Evolutionary conservation across 2,113 vertebrate species (phyloP), one percentile per base, ranked within the genome.

Genomic region (Prunella himalayana): DNA sequence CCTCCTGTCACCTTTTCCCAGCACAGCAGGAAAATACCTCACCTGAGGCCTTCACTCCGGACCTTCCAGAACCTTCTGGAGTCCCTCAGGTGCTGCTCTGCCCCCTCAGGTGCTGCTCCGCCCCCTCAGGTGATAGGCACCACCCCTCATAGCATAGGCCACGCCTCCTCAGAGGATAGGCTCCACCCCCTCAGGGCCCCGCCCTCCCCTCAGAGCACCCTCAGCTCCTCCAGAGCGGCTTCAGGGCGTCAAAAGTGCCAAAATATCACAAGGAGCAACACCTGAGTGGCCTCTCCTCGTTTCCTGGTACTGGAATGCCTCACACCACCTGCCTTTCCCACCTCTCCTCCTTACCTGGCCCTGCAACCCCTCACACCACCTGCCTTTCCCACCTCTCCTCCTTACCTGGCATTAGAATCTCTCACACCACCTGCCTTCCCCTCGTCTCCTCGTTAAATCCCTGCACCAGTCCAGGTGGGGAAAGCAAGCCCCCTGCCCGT

Each of bases 31-130:
- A 7, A 27, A 8, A 5, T 0, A 5, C 9, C 20, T n/a, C 7
- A 31, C 50, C 53, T 0, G 9, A 50, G 41, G 16, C 5, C 1
- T 13, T 3, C 6, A 0, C 42, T 7, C 37, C 37, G 0, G 0
- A 13, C 13, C 49, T 63, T 49, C 72, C 27, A 4, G 87, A 71
- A 68, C 60, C 31, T 85, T 71, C 78, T 0, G 2, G 37, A 6
- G 5, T 7, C 8, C 8, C 49, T 1, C 47, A 21, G 6, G 20
- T 2, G 8, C 19, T 1, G 25, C 57, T 23, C 30, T 3, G 1
- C 11, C 30, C 42, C 33, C 41, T 23, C 33, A 42, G 9, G 71
- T 20, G 21, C 21, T 37, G 37, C 37, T 37, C 37, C 37, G 37
- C 37, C 37, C 37, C 37, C 37, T 37, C 37, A 37, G 37, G 37